Conservation (phyloP, 1,140 invertebrate genomes). For the Adoxophyes honmai region DNA sequence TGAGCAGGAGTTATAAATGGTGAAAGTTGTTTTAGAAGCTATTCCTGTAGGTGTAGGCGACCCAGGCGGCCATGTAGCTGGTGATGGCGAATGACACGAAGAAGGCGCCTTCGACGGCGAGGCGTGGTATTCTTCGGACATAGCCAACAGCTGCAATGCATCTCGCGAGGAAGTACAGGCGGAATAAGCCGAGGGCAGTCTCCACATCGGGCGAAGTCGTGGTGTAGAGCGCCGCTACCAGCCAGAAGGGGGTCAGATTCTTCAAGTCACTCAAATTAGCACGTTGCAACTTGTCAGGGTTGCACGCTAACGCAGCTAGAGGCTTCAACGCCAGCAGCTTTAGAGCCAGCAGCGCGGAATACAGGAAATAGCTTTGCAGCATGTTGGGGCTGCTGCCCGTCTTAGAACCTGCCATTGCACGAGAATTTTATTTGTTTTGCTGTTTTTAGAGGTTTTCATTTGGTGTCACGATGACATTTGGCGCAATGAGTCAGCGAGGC, state of each 20-base stretch:
- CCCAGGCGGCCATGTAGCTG: slow-evolving; percentile 37
- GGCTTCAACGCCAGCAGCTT: slow-evolving; percentile 40
- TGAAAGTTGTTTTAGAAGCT: slow-evolving; percentile 25
- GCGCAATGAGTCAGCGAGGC: too few species aligned
- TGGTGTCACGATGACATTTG: too few species aligned
- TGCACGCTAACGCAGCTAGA: slow-evolving; percentile 33
- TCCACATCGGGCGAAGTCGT: slow-evolving; percentile 36
- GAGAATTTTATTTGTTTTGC: background rate
- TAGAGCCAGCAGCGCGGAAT: slow-evolving; percentile 45
- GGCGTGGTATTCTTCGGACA: slow-evolving; percentile 25
- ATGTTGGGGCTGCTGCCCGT: background rate
- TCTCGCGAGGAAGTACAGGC: slow-evolving; percentile 36
- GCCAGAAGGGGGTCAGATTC: slow-evolving; percentile 48
- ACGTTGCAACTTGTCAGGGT: slow-evolving; percentile 39
- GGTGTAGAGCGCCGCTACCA: slow-evolving; percentile 48
- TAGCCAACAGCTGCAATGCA: slow-evolving; percentile 37
- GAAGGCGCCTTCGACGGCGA: slow-evolving; percentile 29
- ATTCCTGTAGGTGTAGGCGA: slow-evolving; percentile 36
- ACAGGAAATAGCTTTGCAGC: slow-evolving; percentile 43
- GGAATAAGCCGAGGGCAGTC: slow-evolving; percentile 30
- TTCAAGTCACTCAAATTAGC: slow-evolving; percentile 47
- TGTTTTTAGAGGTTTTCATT: background rate
- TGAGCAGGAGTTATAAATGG: too few species aligned
- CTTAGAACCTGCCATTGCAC: background rate
- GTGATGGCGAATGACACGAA: slow-evolving; percentile 41